phyloP scores from a whole-genome alignment of 2,797 vertebrate species.

The Crenuchus spilurus region DNA sequence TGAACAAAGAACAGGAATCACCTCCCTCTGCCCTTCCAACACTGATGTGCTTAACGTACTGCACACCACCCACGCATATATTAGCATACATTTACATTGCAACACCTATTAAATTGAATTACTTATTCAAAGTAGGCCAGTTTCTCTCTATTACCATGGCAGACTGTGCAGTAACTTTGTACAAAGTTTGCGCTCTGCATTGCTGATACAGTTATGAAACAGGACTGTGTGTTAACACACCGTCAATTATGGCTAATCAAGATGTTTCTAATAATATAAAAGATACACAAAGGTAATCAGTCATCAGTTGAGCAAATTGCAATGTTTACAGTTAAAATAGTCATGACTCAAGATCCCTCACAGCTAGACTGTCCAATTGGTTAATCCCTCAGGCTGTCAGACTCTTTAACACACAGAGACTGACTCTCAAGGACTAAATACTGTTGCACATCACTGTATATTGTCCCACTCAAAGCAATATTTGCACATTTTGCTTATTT shows the following conservation, averaged over 20 bases:
- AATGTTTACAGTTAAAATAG: background rate
- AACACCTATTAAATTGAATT: constrained; percentile 37
- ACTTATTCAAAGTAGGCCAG: constrained; percentile 32
- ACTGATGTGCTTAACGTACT: constrained; percentile 36
- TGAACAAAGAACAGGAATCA: constrained; percentile 43
- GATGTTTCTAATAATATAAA: background rate
- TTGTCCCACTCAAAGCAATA: no score
- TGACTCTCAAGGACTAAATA: no score
- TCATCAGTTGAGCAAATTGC: background rate
- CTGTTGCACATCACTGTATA: no score
- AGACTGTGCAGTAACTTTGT: constrained; percentile 6
- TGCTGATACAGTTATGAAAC: background rate
- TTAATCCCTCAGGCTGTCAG: no score
- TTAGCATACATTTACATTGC: constrained; percentile 54
- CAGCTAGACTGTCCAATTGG: no score
- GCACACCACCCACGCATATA: constrained; percentile 27
- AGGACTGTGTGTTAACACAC: background rate
- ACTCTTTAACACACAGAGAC: no score
- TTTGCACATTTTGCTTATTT: no score
- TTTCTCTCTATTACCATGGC: constrained; percentile 31
- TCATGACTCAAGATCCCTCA: no score
- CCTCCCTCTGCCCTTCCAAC: constrained; percentile 44
- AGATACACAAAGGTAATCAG: background rate
- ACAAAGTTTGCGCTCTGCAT: constrained; percentile 5
- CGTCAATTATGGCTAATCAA: background rate